phyloP scores from a whole-genome alignment of 1,140 invertebrate genomes.

The Cephus cinctus region DNA sequence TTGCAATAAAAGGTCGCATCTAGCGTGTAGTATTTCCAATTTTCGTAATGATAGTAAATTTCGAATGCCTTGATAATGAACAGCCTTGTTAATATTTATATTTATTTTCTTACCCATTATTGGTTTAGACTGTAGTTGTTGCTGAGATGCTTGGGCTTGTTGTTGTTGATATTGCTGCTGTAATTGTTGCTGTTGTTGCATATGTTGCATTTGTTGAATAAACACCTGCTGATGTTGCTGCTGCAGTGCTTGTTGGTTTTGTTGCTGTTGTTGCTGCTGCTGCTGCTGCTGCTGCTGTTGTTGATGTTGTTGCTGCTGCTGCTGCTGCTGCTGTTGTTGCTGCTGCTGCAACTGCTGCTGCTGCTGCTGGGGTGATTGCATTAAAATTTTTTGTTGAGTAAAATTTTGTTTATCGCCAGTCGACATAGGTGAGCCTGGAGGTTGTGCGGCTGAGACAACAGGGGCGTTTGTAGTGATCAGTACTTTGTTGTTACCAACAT shows the following conservation, averaged over 20 bases:
- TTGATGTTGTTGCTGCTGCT: slow-evolving; percentile 43
- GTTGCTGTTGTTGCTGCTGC: slow-evolving; percentile 52
- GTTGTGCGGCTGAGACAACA: slow-evolving; percentile 41
- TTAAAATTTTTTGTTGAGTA: slow-evolving; percentile 53
- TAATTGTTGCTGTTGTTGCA: slow-evolving; percentile 44
- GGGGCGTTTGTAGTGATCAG: slow-evolving; percentile 35
- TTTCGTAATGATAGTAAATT: too few species aligned
- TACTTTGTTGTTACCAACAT: slow-evolving; percentile 49
- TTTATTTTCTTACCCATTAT: slow-evolving; percentile 58
- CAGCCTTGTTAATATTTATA: too few species aligned
- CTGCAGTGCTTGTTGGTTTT: slow-evolving; percentile 37
- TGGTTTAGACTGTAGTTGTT: slow-evolving; percentile 60
- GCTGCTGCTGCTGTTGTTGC: slow-evolving; percentile 22
- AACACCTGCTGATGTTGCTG: slow-evolving; percentile 50
- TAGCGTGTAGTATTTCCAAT: too few species aligned
- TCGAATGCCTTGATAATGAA: too few species aligned
- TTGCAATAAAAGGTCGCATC: too few species aligned
- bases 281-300: slow-evolving; percentile 46
- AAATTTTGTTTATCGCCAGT: slow-evolving; percentile 45
- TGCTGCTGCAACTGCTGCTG: slow-evolving; percentile 23
- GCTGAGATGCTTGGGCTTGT: slow-evolving; percentile 47
- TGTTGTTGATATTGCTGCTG: slow-evolving; percentile 50
- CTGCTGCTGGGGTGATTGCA: slow-evolving; percentile 47
- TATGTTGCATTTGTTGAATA: slow-evolving; percentile 48
- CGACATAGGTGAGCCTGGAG: slow-evolving; percentile 47